phyloP scores from a whole-genome alignment of 2,888 invertebrate species.

The Drosophila monieri region DNA sequence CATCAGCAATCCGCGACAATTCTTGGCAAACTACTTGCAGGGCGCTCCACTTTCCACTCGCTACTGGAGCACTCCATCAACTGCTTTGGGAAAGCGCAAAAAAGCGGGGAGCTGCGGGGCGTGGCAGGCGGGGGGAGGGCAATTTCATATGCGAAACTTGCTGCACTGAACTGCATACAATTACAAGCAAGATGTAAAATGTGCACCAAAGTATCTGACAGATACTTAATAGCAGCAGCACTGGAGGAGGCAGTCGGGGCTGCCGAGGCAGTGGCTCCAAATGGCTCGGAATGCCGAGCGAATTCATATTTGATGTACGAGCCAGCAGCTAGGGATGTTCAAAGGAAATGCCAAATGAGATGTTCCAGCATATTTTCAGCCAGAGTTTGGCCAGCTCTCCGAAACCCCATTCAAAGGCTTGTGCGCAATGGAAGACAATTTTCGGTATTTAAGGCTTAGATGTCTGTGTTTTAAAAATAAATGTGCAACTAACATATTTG shows the following conservation, averaged over 20 bases:
- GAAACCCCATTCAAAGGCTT: conserved; percentile 13
- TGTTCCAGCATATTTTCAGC: conserved; percentile 35
- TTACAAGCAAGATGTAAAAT: conserved; percentile 77
- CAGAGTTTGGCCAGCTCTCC: conserved; percentile 1
- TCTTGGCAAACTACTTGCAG: conserved; percentile 70
- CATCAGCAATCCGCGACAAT: conserved; percentile 75
- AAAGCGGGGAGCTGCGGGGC: neutral
- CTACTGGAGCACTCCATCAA: conserved; percentile 35
- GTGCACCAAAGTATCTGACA: conserved; percentile 76
- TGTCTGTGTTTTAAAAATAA: neutral
- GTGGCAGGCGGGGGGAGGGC: neutral
- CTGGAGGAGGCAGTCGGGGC: conserved; percentile 6
- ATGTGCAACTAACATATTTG: neutral
- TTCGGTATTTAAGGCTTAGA: neutral
- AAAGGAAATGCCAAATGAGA: conserved; percentile 46
- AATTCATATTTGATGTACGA: conserved; percentile 46
- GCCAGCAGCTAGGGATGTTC: conserved; percentile 35
- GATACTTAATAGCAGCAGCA: conserved; percentile 68
- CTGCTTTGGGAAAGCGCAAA: conserved; percentile 16
- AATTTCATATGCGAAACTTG: conserved; percentile 42
- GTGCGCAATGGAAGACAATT: too few species aligned
- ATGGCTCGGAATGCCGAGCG: conserved; percentile 42
- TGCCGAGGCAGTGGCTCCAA: conserved; percentile 25
- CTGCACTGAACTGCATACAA: conserved; percentile 71
- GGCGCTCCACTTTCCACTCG: conserved; percentile 41